phyloP scores from a whole-genome alignment of 2,113 vertebrate species.

The Aegotheles bennettii region DNA sequence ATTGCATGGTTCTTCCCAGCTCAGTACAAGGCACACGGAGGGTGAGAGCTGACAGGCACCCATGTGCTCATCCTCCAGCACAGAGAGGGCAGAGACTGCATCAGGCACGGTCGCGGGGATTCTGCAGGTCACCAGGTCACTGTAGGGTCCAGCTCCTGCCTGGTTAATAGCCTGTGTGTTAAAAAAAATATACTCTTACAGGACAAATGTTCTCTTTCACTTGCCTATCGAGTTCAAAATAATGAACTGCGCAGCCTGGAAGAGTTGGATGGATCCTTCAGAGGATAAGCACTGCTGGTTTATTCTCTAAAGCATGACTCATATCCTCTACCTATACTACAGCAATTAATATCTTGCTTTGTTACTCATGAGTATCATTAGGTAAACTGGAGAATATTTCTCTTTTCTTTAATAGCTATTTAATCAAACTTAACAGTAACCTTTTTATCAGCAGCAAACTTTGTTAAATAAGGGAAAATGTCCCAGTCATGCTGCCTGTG shows the following conservation, averaged over 20 bases:
- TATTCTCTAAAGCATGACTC: neutral
- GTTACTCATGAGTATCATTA: neutral
- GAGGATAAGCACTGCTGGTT: neutral
- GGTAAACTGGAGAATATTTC: neutral
- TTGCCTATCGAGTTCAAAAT: rapidly evolving
- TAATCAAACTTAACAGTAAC: neutral
- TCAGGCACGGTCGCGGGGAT: constrained; percentile 86
- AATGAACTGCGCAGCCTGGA: neutral
- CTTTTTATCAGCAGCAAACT: neutral
- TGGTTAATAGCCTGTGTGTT: constrained; percentile 85
- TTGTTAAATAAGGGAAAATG: neutral
- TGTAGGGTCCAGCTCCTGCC: constrained; percentile 88
- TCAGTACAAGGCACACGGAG: constrained; percentile 88
- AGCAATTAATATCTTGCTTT: neutral
- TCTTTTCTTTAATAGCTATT: neutral
- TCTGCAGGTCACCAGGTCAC: constrained; percentile 84
- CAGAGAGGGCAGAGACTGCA: constrained; percentile 73
- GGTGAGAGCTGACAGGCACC: constrained; percentile 71
- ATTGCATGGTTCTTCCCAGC: constrained; percentile 91
- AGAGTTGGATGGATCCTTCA: neutral
- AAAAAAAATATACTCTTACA: neutral
- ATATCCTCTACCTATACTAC: neutral
- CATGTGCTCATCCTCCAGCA: constrained; percentile 78
- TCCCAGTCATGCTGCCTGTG: neutral
- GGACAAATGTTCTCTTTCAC: neutral